A percentile compares a stretch with the other conserved stretches of the same genome.
Conservation (phyloP, 2,888 invertebrate species). For the Trichopria drosophilae region DNA sequence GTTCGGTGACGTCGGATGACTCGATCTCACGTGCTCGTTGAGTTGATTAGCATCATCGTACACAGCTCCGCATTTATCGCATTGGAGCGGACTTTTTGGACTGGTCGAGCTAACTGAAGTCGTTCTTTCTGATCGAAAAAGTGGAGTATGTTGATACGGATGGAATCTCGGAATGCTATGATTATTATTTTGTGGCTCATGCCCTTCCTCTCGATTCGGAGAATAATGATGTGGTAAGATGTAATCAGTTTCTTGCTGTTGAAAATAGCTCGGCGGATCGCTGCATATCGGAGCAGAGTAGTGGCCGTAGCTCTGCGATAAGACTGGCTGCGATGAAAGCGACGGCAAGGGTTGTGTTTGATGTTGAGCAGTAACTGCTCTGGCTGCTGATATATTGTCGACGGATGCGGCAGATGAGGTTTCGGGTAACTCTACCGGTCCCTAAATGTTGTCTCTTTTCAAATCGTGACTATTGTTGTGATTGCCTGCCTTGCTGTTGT, state of each 20-base stretch:
- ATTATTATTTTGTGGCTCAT: conserved; percentile 38
- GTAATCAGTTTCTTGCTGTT: conserved; percentile 47
- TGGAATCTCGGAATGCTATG: conserved; percentile 56
- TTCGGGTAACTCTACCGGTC: conserved; percentile 77
- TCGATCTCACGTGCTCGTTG: conserved; percentile 73
- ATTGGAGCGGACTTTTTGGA: conserved; percentile 69
- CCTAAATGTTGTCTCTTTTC: conserved; percentile 58
- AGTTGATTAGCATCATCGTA: conserved; percentile 75
- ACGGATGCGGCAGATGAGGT: conserved; percentile 52
- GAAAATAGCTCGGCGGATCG: conserved; percentile 41
- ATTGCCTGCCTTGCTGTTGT: conserved; percentile 58
- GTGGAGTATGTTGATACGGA: conserved; percentile 63
- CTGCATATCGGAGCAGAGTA: conserved; percentile 46
- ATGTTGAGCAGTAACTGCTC: conserved; percentile 67
- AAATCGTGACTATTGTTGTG: conserved; percentile 51
- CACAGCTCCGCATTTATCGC: conserved; percentile 82
- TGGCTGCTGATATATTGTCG: conserved; percentile 65
- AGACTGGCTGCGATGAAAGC: conserved; percentile 31
- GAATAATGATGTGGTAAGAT: conserved; percentile 56
- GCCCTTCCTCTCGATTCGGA: conserved; percentile 62
- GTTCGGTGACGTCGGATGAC: conserved; percentile 62
- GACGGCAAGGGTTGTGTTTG: conserved; percentile 58
- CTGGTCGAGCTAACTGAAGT: conserved; percentile 65
- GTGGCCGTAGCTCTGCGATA: conserved; percentile 40
- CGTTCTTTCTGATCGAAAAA: conserved; percentile 52